These are phyloP conservation scores for Blastobasis lacticolella DNA, from an alignment of 2,888 invertebrate genomes.

Conservation along the genomic window DNA sequence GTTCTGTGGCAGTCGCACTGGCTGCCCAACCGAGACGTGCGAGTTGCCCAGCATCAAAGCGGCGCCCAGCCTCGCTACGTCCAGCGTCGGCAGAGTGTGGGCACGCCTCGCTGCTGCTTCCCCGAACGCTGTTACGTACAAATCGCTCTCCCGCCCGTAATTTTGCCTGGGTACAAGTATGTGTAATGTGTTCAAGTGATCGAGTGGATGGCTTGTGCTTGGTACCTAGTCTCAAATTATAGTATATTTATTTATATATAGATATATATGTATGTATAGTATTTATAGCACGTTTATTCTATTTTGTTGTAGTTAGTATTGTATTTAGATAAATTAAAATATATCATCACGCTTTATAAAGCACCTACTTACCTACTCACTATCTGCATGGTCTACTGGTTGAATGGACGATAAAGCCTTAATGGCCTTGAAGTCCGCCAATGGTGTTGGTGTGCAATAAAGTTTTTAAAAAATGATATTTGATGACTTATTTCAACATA, in stretches of 20 bases:
- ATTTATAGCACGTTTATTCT: no score
- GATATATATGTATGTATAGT: no score
- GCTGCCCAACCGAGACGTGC: slow-evolving; percentile 31
- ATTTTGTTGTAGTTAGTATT: no score
- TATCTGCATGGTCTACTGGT: no score
- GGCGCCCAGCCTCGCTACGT: slow-evolving; percentile 31
- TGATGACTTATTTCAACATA: not conserved
- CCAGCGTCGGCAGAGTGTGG: slow-evolving; percentile 21
- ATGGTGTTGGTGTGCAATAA: no score
- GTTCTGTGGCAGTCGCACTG: slow-evolving; percentile 35
- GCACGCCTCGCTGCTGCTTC: slow-evolving; percentile 19
- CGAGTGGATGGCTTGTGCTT: not conserved
- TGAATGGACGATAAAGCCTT: no score
- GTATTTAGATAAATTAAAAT: no score
- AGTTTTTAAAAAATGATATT: no score
- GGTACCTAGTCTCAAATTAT: not conserved
- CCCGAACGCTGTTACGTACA: slow-evolving; percentile 10
- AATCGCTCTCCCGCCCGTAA: not conserved
- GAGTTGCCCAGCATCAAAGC: slow-evolving; percentile 47
- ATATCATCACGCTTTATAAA: no score
- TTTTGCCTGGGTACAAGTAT: slow-evolving; percentile 1
- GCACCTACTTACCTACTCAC: no score
- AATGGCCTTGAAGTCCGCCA: no score
- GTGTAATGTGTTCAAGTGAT: not conserved
- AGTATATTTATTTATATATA: no score